Evolutionary conservation across 2,797 vertebrate species (phyloP).

Genomic region (Chiroxiphia lanceolata): DNA sequence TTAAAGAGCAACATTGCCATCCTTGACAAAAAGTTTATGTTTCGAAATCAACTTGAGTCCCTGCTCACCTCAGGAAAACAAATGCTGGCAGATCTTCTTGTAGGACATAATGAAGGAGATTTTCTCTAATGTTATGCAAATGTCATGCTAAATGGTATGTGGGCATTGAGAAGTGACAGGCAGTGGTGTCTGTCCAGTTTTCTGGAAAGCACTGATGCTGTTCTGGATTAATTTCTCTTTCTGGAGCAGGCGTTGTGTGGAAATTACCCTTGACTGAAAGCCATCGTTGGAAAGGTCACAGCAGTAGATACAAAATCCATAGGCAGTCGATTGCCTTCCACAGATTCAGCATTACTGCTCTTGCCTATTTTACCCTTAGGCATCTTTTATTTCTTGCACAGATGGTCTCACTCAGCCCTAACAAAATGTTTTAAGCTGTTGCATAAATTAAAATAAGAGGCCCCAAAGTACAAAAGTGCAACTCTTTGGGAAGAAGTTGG

Average conservation of each 20-base stretch:
- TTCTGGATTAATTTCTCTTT: constrained; percentile 58
- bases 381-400: constrained; percentile 78
- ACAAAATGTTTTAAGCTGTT: constrained; percentile 80
- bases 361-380: constrained; percentile 78
- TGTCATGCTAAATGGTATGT: constrained; percentile 33
- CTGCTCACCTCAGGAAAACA: constrained; percentile 59
- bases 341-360: constrained; percentile 70
- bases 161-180: constrained; percentile 23
- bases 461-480: constrained; percentile 69
- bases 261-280: constrained; percentile 70
- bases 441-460: constrained; percentile 81
- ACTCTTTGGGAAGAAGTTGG: constrained; percentile 47
- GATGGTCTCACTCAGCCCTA: constrained; percentile 82
- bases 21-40: constrained; percentile 76
- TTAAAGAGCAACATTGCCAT: constrained; percentile 76
- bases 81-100: constrained; percentile 45
- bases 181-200: not conserved
- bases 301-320: constrained; percentile 63
- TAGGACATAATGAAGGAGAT: constrained; percentile 56
- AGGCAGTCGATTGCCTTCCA: constrained; percentile 66
- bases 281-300: constrained; percentile 73
- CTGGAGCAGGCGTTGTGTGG: constrained; percentile 53
- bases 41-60: constrained; percentile 65
- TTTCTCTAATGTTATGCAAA: constrained; percentile 57
- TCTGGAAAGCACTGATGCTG: constrained; percentile 17